Evolutionary conservation across 1,140 invertebrate genomes (phyloP), one percentile per base, ranked within the genome.

Genomic region (Zaprionus capensis): DNA sequence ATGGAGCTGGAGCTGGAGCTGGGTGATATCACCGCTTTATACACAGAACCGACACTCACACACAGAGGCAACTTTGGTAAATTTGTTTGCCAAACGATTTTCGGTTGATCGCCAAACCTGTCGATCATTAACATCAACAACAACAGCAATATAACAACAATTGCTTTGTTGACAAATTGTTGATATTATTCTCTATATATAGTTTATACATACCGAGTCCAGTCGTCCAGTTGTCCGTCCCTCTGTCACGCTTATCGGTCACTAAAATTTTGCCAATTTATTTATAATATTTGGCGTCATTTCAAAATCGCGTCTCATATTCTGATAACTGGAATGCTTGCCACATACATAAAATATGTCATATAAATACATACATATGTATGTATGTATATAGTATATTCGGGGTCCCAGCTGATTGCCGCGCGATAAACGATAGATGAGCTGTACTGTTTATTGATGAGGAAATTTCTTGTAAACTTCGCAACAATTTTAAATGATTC

Each of bases 11-110:
- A 31, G 28, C 28, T 31, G 24, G 38, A 44, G 38, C 38, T 24
- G 85, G 81, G 81, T 88, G 84, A 88, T 88, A 88, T 88, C 84
- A 88, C 85, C 85, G 46, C 28, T n/a, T 46, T 20, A 34, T 38
- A 61, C 49, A 61, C 55, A 56, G 26, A 49, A 55, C 17, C 14
- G 5, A 20, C 6, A 38, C 31, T 24, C 17, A 9, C 34, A 6
- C n/a, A 66, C 36, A 66, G 20, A 28, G 20, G 58, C 67, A 69
- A 70, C 74, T 71, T 62, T 17, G 72, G 56, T 77, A 53, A 67
- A 61, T 80, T 82, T 85, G 65, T 80, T 78, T 85, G 72, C 78
- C 64, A 56, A 76, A 76, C 68, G 34, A 74, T 57, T 76, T 76
- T 76, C 73, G 64, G 64, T 38, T 77, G 81, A 59, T 71, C 67